These are phyloP conservation scores for Crepidodera aurea DNA, from an alignment of 2,888 invertebrate species.

Conservation along the genomic window DNA sequence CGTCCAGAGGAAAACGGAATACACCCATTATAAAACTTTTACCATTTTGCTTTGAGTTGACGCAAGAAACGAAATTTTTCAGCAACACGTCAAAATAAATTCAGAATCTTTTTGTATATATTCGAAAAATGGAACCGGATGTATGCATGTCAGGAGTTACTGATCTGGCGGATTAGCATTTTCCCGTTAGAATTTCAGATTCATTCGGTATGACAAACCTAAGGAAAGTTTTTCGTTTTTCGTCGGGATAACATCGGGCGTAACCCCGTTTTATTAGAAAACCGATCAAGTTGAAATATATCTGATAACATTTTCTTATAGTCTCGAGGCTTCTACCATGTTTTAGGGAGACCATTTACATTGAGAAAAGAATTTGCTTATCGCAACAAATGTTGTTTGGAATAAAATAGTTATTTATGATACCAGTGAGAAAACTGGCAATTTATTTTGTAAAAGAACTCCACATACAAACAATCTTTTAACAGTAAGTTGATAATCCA, in stretches of 20 bases:
- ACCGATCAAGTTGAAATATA: slow-evolving; percentile 4
- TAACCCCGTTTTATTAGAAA: slow-evolving; percentile 8
- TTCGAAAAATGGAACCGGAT: slow-evolving; percentile 10
- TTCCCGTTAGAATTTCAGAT: slow-evolving; percentile 16
- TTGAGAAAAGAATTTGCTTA: no score
- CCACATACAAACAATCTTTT: no score
- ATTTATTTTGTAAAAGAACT: no score
- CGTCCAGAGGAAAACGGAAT: no score
- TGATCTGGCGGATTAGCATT: slow-evolving; percentile 14
- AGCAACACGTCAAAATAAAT: not conserved
- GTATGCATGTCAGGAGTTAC: not conserved
- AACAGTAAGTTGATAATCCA: no score
- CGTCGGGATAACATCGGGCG: slow-evolving; percentile 3
- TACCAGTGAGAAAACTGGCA: no score
- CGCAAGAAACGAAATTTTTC: not conserved
- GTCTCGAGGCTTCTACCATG: not conserved
- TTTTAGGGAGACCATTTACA: no score
- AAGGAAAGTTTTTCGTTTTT: slow-evolving; percentile 1
- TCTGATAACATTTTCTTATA: not conserved
- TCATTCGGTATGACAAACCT: slow-evolving; percentile 12
- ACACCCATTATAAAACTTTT: no score
- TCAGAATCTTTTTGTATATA: not conserved
- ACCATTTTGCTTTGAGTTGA: no score
- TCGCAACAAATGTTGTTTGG: no score
- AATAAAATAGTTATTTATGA: no score